Conservation (phyloP, 2,888 invertebrate species). For the Pyrrhia umbra region DNA sequence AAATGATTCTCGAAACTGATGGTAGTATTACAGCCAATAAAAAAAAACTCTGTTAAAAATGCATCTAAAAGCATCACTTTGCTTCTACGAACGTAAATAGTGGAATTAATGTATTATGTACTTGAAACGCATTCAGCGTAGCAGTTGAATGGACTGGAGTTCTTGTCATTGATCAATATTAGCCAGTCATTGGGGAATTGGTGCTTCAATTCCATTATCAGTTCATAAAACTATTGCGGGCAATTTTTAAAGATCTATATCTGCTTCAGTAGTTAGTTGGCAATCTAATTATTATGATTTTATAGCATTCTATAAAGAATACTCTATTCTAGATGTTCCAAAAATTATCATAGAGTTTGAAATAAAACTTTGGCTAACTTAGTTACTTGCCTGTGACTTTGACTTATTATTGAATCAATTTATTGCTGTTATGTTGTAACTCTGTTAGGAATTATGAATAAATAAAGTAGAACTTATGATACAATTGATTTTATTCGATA, state of each 20-base stretch:
- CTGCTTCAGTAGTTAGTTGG: background rate
- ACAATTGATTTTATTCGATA: conserved; percentile 84
- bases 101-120: conserved; percentile 19
- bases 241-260: background rate
- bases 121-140: conserved; percentile 14
- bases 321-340: background rate
- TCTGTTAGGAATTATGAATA: background rate
- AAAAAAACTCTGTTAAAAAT: conserved; percentile 9
- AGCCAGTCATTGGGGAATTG: conserved; percentile 2
- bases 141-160: conserved; percentile 1
- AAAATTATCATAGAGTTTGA: background rate
- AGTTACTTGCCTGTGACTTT: background rate
- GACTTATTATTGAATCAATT: too few relatives aligned
- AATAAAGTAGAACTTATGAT: conserved; percentile 65
- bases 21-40: background rate
- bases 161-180: conserved; percentile 21
- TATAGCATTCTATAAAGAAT: background rate
- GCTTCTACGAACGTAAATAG: conserved; percentile 10
- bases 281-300: background rate
- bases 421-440: too few relatives aligned
- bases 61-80: background rate
- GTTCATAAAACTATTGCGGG: background rate
- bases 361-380: background rate
- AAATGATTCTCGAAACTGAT: too few relatives aligned
- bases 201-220: background rate